Evolutionary conservation across 2,888 invertebrate genomes (phyloP).

Genomic region (Conchocele bisecta): DNA sequence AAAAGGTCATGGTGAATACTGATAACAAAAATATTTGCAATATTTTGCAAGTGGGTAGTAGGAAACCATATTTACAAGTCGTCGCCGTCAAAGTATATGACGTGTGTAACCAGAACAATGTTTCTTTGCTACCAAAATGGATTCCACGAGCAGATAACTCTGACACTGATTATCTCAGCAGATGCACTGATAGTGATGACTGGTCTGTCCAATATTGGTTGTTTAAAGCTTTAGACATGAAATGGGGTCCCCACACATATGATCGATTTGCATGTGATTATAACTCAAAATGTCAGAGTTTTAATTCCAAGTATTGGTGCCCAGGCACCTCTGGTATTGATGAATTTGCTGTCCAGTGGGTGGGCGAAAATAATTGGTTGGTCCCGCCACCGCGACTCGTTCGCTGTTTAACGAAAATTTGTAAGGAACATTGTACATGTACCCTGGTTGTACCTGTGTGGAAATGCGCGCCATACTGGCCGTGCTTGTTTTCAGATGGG

Average conservation of each 20-base stretch:
- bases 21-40: conserved; percentile 33
- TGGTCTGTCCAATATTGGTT: conserved; percentile 24
- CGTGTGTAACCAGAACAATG: conserved; percentile 3
- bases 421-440: conserved; percentile 13
- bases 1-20: conserved; percentile 21
- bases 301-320: conserved; percentile 49
- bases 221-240: conserved; percentile 10
- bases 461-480: conserved; percentile 38
- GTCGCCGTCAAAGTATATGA: conserved; percentile 13
- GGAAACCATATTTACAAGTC: conserved; percentile 20
- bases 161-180: conserved; percentile 27
- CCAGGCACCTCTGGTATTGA: conserved; percentile 37
- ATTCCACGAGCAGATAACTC: conserved; percentile 15
- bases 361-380: conserved; percentile 37
- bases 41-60: conserved; percentile 35
- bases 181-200: conserved; percentile 32
- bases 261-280: conserved; percentile 41
- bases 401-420: conserved; percentile 25
- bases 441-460: conserved; percentile 34
- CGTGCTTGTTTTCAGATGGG: too few relatives aligned
- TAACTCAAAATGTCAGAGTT: conserved; percentile 38
- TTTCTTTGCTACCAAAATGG: conserved; percentile 21
- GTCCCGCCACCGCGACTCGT: conserved; percentile 47
- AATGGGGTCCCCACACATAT: conserved; percentile 39
- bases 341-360: conserved; percentile 33